Evolutionary conservation across 2,113 vertebrate species (phyloP).

Genomic region (Eira barbara): DNA sequence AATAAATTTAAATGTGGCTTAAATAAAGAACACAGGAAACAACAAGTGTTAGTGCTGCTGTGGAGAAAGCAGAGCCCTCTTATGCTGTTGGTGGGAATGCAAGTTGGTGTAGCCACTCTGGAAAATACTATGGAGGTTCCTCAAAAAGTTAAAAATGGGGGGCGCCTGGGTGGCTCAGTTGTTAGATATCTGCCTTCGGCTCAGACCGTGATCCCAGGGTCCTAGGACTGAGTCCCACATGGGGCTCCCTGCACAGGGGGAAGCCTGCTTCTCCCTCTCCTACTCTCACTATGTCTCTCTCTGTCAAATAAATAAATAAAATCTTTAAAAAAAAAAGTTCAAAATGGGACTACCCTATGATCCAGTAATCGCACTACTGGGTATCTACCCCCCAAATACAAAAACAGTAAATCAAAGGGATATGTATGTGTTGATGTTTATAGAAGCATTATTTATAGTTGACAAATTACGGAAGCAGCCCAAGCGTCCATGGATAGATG

Average conservation of each 20-base stretch:
- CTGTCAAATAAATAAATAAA: too few relatives aligned
- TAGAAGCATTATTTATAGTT: not conserved
- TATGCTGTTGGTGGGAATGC: not conserved
- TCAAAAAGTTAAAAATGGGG: not conserved
- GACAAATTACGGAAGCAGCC: not conserved
- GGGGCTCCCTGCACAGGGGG: too few relatives aligned
- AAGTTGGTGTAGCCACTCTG: not conserved
- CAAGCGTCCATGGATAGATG: not conserved
- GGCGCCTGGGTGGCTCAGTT: too few relatives aligned
- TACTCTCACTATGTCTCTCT: too few relatives aligned
- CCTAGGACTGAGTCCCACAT: too few relatives aligned
- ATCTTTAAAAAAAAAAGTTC: not conserved
- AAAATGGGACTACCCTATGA: not conserved
- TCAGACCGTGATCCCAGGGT: too few relatives aligned
- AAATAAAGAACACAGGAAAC: not conserved
- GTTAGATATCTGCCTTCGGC: too few relatives aligned
- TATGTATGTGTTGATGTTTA: not conserved
- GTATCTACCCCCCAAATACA: not conserved
- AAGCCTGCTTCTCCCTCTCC: too few relatives aligned
- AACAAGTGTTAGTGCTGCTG: not conserved
- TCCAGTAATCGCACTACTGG: not conserved
- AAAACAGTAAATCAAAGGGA: not conserved
- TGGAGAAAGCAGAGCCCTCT: not conserved
- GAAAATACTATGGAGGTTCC: not conserved
- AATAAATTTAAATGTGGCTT: not conserved